Evolutionary conservation across 1,140 invertebrate genomes (phyloP).

Genomic region (Achatina immaculata): DNA sequence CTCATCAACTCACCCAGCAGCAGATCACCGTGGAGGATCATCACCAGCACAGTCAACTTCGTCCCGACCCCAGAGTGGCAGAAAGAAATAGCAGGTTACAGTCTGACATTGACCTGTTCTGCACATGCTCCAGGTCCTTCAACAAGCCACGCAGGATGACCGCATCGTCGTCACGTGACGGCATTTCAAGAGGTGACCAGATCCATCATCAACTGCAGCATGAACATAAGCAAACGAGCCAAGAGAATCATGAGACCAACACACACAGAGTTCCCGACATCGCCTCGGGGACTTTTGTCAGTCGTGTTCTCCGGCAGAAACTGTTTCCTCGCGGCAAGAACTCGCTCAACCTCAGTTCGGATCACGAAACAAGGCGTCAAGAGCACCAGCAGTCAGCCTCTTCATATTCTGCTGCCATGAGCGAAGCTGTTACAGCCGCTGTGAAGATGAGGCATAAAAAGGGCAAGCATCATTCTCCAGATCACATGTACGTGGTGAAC

Average conservation of each 20-base stretch:
- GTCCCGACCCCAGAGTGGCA: too few relatives aligned
- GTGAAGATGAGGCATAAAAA: slow-evolving; percentile 47
- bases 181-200: too few relatives aligned
- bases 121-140: background rate
- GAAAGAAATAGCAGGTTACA: background rate
- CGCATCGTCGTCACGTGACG: slow-evolving; percentile 28
- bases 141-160: slow-evolving; percentile 5
- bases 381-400: background rate
- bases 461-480: slow-evolving; percentile 34
- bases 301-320: slow-evolving; percentile 36
- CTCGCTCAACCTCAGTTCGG: slow-evolving; percentile 41
- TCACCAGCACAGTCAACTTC: too few relatives aligned
- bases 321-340: slow-evolving; percentile 43
- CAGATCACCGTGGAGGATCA: background rate
- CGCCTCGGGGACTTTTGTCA: slow-evolving; percentile 39
- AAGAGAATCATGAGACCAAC: slow-evolving; percentile 16
- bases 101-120: background rate
- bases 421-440: slow-evolving; percentile 16
- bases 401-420: background rate
- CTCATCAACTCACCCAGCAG: slow-evolving; percentile 11
- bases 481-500: slow-evolving; percentile 42
- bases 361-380: background rate
- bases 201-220: background rate
- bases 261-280: too few relatives aligned
- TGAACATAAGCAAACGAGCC: background rate